Percentiles rank a stretch among this genome's conserved stretches.
phyloP scores from a whole-genome alignment of 2,113 vertebrate genomes.

The Isurus oxyrinchus region DNA sequence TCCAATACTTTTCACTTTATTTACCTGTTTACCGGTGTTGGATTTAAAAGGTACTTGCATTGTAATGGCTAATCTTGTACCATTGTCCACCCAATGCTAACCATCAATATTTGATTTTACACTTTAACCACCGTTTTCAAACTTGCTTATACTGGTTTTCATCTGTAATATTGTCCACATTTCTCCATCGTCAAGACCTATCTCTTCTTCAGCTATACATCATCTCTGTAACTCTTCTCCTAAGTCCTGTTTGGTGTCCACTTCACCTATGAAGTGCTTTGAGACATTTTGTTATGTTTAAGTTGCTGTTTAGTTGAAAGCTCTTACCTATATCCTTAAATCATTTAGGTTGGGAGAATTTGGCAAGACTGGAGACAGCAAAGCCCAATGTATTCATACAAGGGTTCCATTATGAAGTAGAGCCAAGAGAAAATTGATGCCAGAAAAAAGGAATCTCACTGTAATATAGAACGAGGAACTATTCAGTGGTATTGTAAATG shows the following conservation, averaged over 20 bases:
- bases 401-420: neutral
- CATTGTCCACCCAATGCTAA: neutral
- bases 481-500: neutral
- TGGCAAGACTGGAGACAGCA: neutral
- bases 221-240: neutral
- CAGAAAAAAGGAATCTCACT: neutral
- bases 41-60: neutral
- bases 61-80: neutral
- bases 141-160: neutral
- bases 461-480: neutral
- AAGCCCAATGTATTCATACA: neutral
- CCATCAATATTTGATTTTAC: neutral
- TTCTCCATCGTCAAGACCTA: neutral
- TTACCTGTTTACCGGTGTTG: neutral
- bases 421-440: neutral
- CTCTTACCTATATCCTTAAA: neutral
- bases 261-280: neutral
- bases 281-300: neutral
- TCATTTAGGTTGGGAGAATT: neutral
- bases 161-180: neutral
- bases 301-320: neutral
- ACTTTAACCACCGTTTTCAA: neutral
- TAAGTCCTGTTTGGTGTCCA: neutral
- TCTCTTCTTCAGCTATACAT: neutral
- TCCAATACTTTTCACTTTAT: neutral